Evolutionary conservation across 2,797 vertebrate species (phyloP).

Genomic region (Peromyscus nudipes): DNA sequence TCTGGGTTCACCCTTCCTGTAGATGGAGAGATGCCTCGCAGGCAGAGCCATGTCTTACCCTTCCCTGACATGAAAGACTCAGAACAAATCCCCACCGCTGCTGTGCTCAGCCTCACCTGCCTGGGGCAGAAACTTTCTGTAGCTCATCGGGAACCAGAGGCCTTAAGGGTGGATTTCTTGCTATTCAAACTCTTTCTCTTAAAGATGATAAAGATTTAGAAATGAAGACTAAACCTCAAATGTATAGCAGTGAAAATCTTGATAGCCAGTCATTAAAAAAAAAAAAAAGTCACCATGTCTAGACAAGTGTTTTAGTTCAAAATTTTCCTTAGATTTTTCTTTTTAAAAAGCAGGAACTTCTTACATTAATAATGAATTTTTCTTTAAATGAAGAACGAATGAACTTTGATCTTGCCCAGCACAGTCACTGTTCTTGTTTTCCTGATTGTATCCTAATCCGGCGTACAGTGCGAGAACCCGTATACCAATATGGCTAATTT

Average conservation of each 20-base stretch:
- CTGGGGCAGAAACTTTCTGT: neutral
- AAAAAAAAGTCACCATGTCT: neutral
- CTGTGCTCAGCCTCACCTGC: neutral
- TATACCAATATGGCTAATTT: neutral
- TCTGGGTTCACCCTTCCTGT: neutral
- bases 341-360: neutral
- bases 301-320: neutral
- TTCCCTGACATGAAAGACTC: neutral
- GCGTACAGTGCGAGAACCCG: neutral
- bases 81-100: neutral
- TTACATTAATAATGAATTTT: slow-evolving; percentile 8
- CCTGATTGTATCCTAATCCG: neutral
- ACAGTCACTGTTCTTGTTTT: neutral
- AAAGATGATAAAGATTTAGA: neutral
- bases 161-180: neutral
- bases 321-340: neutral
- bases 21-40: no score
- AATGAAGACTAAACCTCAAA: neutral
- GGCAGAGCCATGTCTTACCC: neutral
- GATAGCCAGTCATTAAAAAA: neutral
- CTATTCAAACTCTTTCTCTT: slow-evolving; percentile 6
- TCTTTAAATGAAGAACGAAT: neutral
- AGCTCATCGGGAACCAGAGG: neutral
- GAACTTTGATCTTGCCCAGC: neutral
- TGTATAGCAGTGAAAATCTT: neutral